phyloP scores from a whole-genome alignment of 2,113 vertebrate species.

The Tachycineta bicolor region DNA sequence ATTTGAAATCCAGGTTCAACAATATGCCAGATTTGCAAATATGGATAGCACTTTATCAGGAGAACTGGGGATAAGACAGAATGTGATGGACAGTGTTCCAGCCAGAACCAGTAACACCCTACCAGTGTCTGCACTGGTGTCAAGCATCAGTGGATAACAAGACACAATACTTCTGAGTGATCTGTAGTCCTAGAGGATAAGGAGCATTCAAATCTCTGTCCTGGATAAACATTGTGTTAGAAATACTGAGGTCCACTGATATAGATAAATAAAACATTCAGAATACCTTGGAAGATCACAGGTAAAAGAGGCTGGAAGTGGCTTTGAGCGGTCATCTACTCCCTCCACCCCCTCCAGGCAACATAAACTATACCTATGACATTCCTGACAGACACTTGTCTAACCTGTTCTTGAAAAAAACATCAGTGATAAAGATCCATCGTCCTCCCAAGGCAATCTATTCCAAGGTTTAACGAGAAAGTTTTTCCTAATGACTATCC shows the following conservation, averaged over 20 bases:
- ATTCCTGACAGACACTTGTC: constrained; percentile 15
- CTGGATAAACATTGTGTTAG: background rate
- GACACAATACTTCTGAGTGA: background rate
- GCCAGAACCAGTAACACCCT: background rate
- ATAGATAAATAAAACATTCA: background rate
- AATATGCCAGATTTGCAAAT: background rate
- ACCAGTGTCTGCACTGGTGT: background rate
- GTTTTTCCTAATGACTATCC: constrained; percentile 33
- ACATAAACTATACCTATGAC: background rate
- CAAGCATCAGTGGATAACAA: background rate
- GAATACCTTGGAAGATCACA: background rate
- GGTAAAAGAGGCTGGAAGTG: background rate
- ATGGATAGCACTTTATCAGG: background rate
- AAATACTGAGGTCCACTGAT: background rate
- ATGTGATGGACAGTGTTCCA: background rate
- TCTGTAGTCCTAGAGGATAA: background rate
- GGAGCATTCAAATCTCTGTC: background rate
- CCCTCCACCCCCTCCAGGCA: background rate
- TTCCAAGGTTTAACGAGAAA: constrained; percentile 17
- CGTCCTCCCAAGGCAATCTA: background rate
- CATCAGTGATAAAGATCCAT: background rate
- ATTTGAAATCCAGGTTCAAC: background rate
- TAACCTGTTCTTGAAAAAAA: background rate
- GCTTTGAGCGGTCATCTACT: background rate
- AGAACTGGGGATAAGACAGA: background rate